A percentile compares a stretch with the other conserved stretches of the same genome.
phyloP scores from a whole-genome alignment of 2,113 vertebrate species.

The Megatriorchis doriae region DNA sequence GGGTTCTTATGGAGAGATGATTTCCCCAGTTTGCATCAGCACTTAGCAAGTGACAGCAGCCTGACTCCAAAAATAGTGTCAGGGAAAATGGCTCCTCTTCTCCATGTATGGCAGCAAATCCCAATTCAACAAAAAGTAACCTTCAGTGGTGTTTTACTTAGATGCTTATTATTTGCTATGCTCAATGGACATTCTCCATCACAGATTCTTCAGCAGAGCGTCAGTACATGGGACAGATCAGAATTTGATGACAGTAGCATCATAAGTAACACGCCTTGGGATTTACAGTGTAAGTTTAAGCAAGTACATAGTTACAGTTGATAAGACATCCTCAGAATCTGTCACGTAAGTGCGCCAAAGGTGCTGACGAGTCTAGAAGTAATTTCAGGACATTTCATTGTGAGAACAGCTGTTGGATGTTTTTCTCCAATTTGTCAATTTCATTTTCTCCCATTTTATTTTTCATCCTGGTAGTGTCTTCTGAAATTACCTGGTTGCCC shows the following conservation, averaged over 20 bases:
- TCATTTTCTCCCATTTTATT: not conserved
- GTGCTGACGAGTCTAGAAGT: not conserved
- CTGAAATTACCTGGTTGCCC: not conserved
- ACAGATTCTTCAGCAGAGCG: not conserved
- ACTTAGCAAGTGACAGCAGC: not conserved
- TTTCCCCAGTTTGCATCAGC: not conserved
- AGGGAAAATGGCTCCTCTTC: not conserved
- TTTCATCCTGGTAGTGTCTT: not conserved
- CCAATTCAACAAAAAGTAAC: not conserved
- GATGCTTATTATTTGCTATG: not conserved
- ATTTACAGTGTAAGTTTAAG: not conserved
- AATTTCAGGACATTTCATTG: not conserved
- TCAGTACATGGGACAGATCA: not conserved
- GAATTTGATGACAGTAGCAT: not conserved
- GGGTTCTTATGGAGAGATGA: too few species aligned
- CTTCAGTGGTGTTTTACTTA: not conserved
- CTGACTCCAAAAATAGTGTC: not conserved
- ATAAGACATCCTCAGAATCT: not conserved
- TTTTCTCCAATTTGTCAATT: not conserved
- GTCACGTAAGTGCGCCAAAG: not conserved
- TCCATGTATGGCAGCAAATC: not conserved
- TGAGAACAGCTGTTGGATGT: not conserved
- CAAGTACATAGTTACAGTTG: not conserved
- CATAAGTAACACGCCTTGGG: not conserved
- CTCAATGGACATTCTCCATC: not conserved